phyloP scores from a whole-genome alignment of 2,888 invertebrate species.

The Formica aserva region DNA sequence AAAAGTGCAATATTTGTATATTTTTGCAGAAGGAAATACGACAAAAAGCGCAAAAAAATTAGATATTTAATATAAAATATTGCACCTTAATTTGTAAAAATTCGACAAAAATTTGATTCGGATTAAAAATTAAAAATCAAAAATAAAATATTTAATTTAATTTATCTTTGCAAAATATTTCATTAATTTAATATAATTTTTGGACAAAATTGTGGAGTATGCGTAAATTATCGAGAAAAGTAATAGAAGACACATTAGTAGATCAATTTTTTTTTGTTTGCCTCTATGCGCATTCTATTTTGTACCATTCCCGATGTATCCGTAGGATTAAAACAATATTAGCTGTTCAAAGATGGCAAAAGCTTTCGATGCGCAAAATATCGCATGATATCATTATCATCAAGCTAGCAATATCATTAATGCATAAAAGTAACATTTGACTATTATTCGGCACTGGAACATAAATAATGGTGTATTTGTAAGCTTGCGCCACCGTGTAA shows the following conservation, averaged over 20 bases:
- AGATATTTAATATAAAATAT: neutral
- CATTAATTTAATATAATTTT: neutral
- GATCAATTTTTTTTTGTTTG: slow-evolving; percentile 20
- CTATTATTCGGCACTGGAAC: neutral
- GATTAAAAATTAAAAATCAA: neutral
- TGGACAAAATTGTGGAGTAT: neutral
- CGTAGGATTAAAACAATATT: slow-evolving; percentile 12
- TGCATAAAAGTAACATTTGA: neutral
- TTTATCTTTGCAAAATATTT: neutral
- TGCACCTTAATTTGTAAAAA: neutral
- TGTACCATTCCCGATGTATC: neutral
- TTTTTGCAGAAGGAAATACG: too few relatives aligned
- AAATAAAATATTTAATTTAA: neutral
- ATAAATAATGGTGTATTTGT: neutral
- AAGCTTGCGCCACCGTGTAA: neutral
- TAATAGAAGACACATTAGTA: neutral
- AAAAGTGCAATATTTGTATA: too few relatives aligned
- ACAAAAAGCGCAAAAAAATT: too few relatives aligned
- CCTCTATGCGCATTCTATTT: neutral
- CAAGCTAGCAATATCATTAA: slow-evolving; percentile 24
- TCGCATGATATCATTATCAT: slow-evolving; percentile 16
- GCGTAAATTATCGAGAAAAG: neutral
- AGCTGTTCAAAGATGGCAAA: neutral
- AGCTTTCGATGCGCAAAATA: slow-evolving; percentile 24
- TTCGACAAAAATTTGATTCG: neutral